Base-by-base conservation (phyloP, 2,113 vertebrate species). In the Sylvietta virens region DNA sequence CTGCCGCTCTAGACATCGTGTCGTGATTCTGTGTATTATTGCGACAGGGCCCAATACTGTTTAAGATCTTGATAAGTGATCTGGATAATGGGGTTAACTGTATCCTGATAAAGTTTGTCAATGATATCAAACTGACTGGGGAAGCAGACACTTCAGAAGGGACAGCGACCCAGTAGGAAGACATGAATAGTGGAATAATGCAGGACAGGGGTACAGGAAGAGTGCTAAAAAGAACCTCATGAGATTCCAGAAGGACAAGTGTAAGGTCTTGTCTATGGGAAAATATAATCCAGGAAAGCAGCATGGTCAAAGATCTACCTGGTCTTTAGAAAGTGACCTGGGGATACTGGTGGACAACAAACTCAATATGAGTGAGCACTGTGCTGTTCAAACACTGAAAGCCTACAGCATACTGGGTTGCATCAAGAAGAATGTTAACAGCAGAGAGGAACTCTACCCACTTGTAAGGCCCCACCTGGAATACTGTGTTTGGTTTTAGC, bases 31-130 rank as follows among this genome's bases (percentile, higher is more conserved):
- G n/a, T n/a, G n/a, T n/a, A n/a, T n/a, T n/a, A n/a, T n/a, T n/a
- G n/a, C n/a, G n/a, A n/a, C n/a, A n/a, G n/a, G n/a, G 5, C 21
- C 14, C 7, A 64, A 17, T 0, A 0, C 5, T 50, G 21, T 33
- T 80, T 57, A 50, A 23, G 33, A 11, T 50, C 57, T 80, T 64
- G 31, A 23, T 15, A 57, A 64, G 3, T 27, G 11, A 65, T 50
- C 35, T 57, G 31, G 14, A 50, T 48, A 71, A 48, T 18, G 11
- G 21, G 35, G 31, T 71, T 64, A 22, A 56, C 16, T 17, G 4
- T 30, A 35, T 16, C 17, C 13, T 42, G 26, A 42, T 42, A 47
- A 69, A 45, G 11, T 30, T 48, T 40, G 19, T 15, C 31, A 47
- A 13, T 19, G 5, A 31, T 35, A 23, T 14, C 9, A 35, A 35